Percentiles rank a stretch among this genome's conserved stretches.
Conservation (phyloP, 2,888 invertebrate genomes). For the Pardosa pseudoannulata region DNA sequence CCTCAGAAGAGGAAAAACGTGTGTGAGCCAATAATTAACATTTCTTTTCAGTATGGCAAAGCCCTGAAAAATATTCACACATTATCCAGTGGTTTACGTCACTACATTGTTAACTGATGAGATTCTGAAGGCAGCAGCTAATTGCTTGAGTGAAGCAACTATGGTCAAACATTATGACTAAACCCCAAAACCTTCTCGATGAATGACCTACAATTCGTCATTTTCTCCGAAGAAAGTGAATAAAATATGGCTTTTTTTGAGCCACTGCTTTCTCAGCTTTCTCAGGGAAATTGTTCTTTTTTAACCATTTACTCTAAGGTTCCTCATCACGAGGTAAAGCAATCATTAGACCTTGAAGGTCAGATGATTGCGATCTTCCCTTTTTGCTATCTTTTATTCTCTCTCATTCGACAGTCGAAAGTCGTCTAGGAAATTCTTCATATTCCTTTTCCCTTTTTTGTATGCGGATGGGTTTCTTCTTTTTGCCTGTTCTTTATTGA, state of each 20-base stretch:
- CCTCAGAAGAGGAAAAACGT: too few species aligned
- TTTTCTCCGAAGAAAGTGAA: not conserved
- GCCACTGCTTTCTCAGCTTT: too few species aligned
- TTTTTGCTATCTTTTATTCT: not conserved
- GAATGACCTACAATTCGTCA: not conserved
- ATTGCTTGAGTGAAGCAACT: not conserved
- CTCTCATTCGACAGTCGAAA: not conserved
- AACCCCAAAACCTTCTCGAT: not conserved
- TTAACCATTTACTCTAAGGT: not conserved
- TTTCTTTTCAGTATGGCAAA: too few species aligned
- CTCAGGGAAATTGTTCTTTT: not conserved
- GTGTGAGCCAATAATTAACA: too few species aligned
- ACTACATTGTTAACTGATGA: not conserved
- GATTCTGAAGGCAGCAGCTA: not conserved
- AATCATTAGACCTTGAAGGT: slow-evolving; percentile 15
- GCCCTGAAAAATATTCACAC: too few species aligned
- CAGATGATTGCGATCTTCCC: not conserved
- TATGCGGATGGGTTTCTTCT: too few species aligned
- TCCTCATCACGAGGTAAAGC: slow-evolving; percentile 9
- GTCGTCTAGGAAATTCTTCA: not conserved
- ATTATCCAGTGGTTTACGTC: too few species aligned
- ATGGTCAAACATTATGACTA: not conserved
- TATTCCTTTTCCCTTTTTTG: not conserved
- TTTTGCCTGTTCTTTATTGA: too few species aligned
- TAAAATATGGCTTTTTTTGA: not conserved